Percentiles rank a stretch among this genome's conserved stretches.
phyloP scores from a whole-genome alignment of 2,797 vertebrate genomes.

The Microctenopoma steveboyesi region DNA sequence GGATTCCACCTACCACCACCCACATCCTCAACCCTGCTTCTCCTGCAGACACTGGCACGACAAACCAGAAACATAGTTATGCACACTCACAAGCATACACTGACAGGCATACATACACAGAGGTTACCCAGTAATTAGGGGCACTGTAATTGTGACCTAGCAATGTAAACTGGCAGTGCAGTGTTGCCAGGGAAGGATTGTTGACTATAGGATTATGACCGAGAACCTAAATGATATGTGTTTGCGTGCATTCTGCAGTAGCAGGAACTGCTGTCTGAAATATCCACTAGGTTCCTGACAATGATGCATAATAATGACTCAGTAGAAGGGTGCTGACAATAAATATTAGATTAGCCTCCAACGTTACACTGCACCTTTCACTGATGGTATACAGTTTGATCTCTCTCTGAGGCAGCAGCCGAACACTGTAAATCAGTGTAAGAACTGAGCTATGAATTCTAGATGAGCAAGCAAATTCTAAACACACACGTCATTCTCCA shows the following conservation, averaged over 20 bases:
- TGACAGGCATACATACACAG: slow-evolving; percentile 32
- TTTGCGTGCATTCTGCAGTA: slow-evolving; percentile 77
- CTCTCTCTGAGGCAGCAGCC: too few species aligned
- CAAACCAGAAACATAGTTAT: slow-evolving; percentile 56
- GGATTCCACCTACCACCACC: slow-evolving; percentile 36
- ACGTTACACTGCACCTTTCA: too few species aligned
- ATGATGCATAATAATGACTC: slow-evolving; percentile 30
- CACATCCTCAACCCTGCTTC: slow-evolving; percentile 32
- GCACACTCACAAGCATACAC: slow-evolving; percentile 45
- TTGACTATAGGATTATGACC: slow-evolving; percentile 74
- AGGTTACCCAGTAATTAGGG: slow-evolving; percentile 74
- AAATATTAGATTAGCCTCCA: slow-evolving; percentile 4
- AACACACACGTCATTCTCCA: too few species aligned
- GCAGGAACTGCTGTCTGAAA: slow-evolving; percentile 66
- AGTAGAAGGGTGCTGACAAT: slow-evolving; percentile 8
- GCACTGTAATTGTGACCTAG: slow-evolving; percentile 74
- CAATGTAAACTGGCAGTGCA: slow-evolving; percentile 67
- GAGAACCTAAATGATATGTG: slow-evolving; percentile 75
- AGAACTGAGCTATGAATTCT: too few species aligned
- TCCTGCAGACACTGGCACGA: slow-evolving; percentile 30
- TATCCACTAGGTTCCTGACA: slow-evolving; percentile 60
- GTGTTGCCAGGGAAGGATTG: slow-evolving; percentile 75
- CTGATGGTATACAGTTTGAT: too few species aligned
- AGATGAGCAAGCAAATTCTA: too few species aligned
- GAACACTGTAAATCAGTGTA: too few species aligned